These are phyloP conservation scores for Tuberolachnus salignus DNA, from an alignment of 2,888 invertebrate genomes.

Conservation along the genomic window DNA sequence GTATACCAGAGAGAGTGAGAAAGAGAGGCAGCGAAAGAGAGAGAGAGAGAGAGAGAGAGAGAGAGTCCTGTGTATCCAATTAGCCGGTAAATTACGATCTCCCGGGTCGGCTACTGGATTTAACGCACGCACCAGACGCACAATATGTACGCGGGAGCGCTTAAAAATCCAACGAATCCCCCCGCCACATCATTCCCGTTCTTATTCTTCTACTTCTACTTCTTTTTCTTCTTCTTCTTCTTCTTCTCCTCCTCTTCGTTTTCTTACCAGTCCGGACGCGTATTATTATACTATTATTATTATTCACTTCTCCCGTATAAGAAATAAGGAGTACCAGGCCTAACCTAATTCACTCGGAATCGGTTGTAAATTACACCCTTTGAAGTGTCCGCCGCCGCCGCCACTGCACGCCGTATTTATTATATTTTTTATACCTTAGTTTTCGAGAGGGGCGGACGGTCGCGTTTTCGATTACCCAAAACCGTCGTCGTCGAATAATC, in stretches of 20 bases:
- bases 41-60: too few species aligned
- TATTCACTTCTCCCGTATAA: too few species aligned
- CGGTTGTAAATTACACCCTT: constrained; percentile 53
- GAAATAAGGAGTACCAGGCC: too few species aligned
- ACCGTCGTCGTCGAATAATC: too few species aligned
- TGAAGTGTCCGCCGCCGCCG: constrained; percentile 36
- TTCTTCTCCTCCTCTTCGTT: neutral
- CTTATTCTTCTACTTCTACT: neutral
- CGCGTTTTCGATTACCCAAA: too few species aligned
- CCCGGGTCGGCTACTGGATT: constrained; percentile 49
- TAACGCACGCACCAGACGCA: constrained; percentile 25
- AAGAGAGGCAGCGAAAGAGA: too few species aligned
- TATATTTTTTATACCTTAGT: too few species aligned
- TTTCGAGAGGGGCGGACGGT: too few species aligned
- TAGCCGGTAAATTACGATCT: constrained; percentile 55
- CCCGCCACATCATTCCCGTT: neutral
- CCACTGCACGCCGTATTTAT: too few species aligned
- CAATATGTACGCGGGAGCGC: constrained; percentile 44
- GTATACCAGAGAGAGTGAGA: too few species aligned
- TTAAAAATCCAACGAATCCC: constrained; percentile 45
- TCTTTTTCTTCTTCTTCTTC: neutral
- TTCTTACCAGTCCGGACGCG: too few species aligned
- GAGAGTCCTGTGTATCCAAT: constrained; percentile 46
- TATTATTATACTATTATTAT: too few species aligned
- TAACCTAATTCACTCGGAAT: constrained; percentile 31